Conservation (phyloP, 37 sponge, comb jelly and placozoan genomes). For the Corticium candelabrum region DNA sequence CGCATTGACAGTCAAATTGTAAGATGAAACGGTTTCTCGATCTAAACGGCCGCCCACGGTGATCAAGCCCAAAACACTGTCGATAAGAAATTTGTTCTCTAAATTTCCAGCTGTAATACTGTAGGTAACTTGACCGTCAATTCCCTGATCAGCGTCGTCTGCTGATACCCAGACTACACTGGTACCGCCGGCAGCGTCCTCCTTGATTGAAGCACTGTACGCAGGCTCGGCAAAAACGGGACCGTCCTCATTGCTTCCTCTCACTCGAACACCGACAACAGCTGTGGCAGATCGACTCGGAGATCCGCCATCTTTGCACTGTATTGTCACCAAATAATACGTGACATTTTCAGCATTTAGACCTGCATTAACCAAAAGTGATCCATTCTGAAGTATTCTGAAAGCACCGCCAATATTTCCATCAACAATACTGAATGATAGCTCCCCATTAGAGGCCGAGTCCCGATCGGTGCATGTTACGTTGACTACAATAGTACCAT, state of each 20-base stretch:
- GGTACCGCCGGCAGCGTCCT: background rate
- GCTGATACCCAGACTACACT: background rate
- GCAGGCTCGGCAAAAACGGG: background rate
- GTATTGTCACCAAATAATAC: background rate
- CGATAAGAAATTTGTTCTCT: conserved; percentile 15
- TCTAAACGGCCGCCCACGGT: conserved; percentile 22
- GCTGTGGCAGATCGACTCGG: background rate
- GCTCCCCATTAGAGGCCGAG: conserved; percentile 21
- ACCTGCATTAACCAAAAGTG: conserved; percentile 14
- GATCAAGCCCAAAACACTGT: conserved; percentile 24
- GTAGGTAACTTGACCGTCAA: background rate
- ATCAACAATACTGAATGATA: conserved; percentile 16
- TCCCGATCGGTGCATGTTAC: conserved; percentile 44
- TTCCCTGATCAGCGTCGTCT: background rate
- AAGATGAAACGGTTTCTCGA: conserved; percentile 17
- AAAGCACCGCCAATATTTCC: background rate
- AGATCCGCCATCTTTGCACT: background rate
- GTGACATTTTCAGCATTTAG: conserved; percentile 34
- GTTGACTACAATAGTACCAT: background rate
- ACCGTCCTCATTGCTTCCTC: background rate
- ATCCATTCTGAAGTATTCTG: conserved; percentile 22
- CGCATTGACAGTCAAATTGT: background rate
- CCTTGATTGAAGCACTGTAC: background rate
- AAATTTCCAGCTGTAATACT: background rate
- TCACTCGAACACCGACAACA: background rate